Conservation (phyloP, 2,797 vertebrate species). For the Cyprinodon diabolis region DNA sequence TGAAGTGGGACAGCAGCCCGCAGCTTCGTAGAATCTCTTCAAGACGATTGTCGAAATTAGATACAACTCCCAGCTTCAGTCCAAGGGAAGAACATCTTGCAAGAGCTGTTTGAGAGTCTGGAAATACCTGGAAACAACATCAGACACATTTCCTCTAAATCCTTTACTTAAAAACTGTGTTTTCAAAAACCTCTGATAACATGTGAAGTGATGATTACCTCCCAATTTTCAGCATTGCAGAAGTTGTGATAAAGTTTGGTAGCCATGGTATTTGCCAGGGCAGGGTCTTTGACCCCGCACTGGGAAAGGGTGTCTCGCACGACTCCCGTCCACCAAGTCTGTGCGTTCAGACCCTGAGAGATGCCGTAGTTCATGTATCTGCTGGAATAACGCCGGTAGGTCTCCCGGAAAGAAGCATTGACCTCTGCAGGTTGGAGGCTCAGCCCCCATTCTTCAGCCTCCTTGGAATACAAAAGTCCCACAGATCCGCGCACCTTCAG, state of each 20-base stretch:
- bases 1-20: conserved; percentile 84
- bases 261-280: conserved; percentile 72
- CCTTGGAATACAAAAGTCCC: conserved; percentile 86
- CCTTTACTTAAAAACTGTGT: background rate
- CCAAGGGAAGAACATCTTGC: conserved; percentile 79
- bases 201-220: conserved; percentile 71
- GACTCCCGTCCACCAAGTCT: conserved; percentile 87
- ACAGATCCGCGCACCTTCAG: conserved; percentile 86
- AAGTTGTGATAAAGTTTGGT: conserved; percentile 87
- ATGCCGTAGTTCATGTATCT: conserved; percentile 89
- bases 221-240: conserved; percentile 84
- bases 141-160: background rate
- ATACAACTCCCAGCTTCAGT: conserved; percentile 86
- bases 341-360: conserved; percentile 82
- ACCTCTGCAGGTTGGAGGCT: conserved; percentile 74
- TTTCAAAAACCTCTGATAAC: background rate
- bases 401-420: conserved; percentile 77
- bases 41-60: conserved; percentile 92
- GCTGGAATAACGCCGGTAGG: conserved; percentile 71
- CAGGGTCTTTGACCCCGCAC: conserved; percentile 77
- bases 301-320: conserved; percentile 84
- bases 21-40: conserved; percentile 81
- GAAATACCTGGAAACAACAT: conserved; percentile 74
- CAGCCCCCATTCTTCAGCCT: conserved; percentile 82
- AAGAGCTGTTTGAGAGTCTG: conserved; percentile 83